These are phyloP conservation scores for Chironomus tepperi DNA, from an alignment of 1,140 invertebrate genomes.

Conservation along the genomic window DNA sequence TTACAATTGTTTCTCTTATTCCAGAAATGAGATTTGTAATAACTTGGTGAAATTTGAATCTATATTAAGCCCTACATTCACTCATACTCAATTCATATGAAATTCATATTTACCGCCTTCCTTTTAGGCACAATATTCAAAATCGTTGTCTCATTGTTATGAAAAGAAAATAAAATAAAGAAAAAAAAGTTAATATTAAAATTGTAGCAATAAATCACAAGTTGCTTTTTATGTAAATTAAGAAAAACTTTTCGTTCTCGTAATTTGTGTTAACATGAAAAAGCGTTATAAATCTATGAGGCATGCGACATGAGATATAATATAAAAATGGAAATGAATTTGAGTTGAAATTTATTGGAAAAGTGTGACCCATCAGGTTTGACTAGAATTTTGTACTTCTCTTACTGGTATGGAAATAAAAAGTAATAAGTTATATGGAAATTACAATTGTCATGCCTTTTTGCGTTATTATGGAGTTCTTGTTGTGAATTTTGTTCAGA, in stretches of 20 bases:
- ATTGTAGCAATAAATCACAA: slow-evolving; percentile 5
- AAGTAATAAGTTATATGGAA: no score
- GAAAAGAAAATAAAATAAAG: not conserved
- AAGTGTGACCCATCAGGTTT: no score
- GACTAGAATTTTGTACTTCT: no score
- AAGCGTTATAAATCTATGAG: not conserved
- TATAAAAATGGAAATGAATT: no score
- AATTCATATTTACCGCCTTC: not conserved
- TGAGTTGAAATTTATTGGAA: no score
- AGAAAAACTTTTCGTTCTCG: no score
- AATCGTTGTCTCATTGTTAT: not conserved
- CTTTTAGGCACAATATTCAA: not conserved
- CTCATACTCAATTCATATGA: not conserved
- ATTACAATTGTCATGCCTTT: no score
- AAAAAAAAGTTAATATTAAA: no score
- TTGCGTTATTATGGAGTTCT: no score
- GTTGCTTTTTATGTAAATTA: not conserved
- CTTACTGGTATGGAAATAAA: no score
- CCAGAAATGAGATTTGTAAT: not conserved
- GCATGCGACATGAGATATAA: no score
- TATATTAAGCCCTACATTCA: not conserved
- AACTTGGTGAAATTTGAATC: not conserved
- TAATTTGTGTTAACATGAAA: not conserved
- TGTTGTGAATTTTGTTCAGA: no score
- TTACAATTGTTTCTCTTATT: slow-evolving; percentile 1